Evolutionary conservation across 1,140 invertebrate species (phyloP), one percentile per base, ranked within the genome.

Genomic region (Lanistes nyassanus): DNA sequence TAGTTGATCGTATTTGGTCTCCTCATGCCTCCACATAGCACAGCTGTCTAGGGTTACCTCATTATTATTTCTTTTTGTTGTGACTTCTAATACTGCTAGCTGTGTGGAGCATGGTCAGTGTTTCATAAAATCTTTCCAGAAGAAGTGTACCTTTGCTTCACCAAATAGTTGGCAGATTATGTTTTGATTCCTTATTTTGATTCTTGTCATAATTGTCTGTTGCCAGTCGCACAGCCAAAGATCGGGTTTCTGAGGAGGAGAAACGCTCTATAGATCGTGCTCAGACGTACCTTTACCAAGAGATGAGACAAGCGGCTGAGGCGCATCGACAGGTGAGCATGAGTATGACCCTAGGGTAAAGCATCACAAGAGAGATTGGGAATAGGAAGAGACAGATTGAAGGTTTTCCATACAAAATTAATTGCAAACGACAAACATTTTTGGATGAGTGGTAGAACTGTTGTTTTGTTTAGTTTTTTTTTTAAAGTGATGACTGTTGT

Each of bases 241-340:
- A 98, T 85, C 92, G 97, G 47, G 95, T 96, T 81, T 93, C 94
- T 0, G 94, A 93, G 84, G 97, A 98, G 88, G 98, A 99, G 85
- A 98, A 97, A 83, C 92, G 94, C 83, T 89, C 91, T 13, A 74
- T 92, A 11, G 92, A 93, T 76, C 77, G 83, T 21, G 87, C 91
- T 16, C 90, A 92, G 62, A 87, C 84, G 11, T 96, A 99, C 83
- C 94, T 97, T 80, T 99, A 99, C 85, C 95, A 97, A 85, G 97
- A 99, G 90, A 93, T 98, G 42, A 92, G 98, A 79, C 93, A 95
- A 79, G 98, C 98, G 34, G 98, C 98, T 39, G 98, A 99, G 90
- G 97, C 97, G 69, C 98, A 99, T 89, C 93, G 98, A 89, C 96
- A 97, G 90, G 93, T 93, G 90, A n/a, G 62, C 26, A 73, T 55